phyloP scores from a whole-genome alignment of 2,113 vertebrate species.

The Phalacrocorax pelagicus region DNA sequence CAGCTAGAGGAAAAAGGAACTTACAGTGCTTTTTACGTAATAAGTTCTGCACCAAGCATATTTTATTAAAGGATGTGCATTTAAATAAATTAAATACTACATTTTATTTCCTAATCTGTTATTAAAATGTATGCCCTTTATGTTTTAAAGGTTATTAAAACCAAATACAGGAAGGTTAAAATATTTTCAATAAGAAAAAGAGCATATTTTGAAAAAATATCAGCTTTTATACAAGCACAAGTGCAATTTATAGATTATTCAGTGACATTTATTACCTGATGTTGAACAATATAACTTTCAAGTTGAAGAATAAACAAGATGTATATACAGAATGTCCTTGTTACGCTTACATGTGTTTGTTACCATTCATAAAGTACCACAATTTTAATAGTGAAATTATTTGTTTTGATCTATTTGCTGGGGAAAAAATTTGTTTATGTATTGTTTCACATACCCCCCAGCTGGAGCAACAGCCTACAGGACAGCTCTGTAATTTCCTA shows the following conservation, averaged over 20 bases:
- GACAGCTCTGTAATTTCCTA: neutral
- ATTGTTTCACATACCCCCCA: neutral
- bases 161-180: neutral
- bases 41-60: neutral
- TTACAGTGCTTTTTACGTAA: neutral
- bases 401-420: neutral
- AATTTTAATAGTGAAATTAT: neutral
- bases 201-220: neutral
- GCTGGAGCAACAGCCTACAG: neutral
- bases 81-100: neutral
- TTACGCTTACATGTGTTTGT: neutral
- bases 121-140: neutral
- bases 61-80: neutral
- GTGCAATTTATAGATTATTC: neutral
- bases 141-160: neutral
- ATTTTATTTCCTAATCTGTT: neutral
- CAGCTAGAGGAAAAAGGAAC: neutral
- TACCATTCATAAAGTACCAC: neutral
- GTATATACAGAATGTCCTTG: neutral
- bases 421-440: neutral
- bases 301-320: neutral
- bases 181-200: neutral
- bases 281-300: neutral
- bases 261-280: neutral
- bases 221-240: neutral